Base-by-base conservation (phyloP, 1,140 invertebrate genomes). In the Globodera rostochiensis region DNA sequence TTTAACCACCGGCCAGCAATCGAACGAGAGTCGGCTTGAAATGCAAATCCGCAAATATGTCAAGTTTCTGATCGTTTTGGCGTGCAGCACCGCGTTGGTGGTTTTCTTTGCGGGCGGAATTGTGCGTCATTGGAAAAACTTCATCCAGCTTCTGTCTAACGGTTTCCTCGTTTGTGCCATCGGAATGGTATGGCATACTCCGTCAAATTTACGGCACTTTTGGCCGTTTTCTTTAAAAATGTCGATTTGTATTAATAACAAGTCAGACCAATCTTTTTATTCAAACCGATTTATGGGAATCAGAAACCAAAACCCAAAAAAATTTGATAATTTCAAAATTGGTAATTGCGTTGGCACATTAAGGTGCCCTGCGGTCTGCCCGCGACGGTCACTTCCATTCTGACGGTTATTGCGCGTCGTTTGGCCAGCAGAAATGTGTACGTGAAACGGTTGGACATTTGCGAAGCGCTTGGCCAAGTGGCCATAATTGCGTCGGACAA, bases 341-440 rank as follows among this genome's bases (percentile, higher is more conserved):
- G 70, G 73, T 21, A 21, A 74, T 67, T 71, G 70, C 47, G 4
- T 67, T 47, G 47, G 66, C 70, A 60, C 47, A n/a, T 77, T 67
- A 25, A 79, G 53, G 77, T 99, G 87, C 97, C 97, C 49, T 97
- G 98, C 92, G 95, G 97, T 78, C 91, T 99, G 73, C 97, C 97
- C 1, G 98, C 99, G 87, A 97, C 99, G 47, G 97, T 99, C 1
- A 99, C 97, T 0, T 96, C 98, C 13, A 99, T 97, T 0, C 91
- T 99, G 80, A 97, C 97, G 0, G 91, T 99, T 73, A 97, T 97
- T 7, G 97, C 98, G 0, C 96, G 98, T 94, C 92, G 97, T 81
- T 98, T 99, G 96, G 97, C 97, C 1, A 97, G 96, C 88, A 93
- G 95, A 80, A 97, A 98, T 89, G 95, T 95, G 0, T 98, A 99